A percentile compares a stretch with the other conserved stretches of the same genome.
Conservation (phyloP, 2,113 vertebrate genomes). For the Heteronetta atricapilla region DNA sequence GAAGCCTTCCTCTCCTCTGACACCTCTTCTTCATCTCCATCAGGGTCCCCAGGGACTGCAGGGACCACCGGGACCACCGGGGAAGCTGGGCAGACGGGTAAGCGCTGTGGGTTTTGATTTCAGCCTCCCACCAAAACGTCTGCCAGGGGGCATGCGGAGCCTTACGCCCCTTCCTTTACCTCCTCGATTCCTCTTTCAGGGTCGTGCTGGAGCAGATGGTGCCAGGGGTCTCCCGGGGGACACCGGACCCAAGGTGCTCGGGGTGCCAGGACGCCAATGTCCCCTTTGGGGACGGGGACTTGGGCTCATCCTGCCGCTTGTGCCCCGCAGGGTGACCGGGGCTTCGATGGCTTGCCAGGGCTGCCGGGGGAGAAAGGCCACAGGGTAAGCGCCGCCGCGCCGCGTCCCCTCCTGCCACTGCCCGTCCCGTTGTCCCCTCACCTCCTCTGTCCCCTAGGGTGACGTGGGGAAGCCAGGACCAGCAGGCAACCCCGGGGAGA, state of each 20-base stretch:
- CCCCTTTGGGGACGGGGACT: too few species aligned
- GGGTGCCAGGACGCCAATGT: neutral
- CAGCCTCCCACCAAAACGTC: neutral
- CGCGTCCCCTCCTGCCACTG: neutral
- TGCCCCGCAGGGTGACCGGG: slow-evolving; percentile 86
- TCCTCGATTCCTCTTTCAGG: slow-evolving; percentile 57
- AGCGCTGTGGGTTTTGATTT: neutral
- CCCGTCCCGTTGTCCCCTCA: neutral
- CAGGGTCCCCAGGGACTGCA: slow-evolving; percentile 85
- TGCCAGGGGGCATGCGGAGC: too few species aligned
- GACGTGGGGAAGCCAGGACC: slow-evolving; percentile 84
- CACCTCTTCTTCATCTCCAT: neutral
- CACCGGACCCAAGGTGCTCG: slow-evolving; percentile 80
- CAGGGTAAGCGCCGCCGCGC: slow-evolving; percentile 67
- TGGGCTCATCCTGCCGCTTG: neutral
- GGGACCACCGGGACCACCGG: slow-evolving; percentile 78
- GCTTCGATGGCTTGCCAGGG: slow-evolving; percentile 91
- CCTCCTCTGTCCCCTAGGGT: slow-evolving; percentile 74
- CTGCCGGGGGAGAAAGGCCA: slow-evolving; percentile 90
- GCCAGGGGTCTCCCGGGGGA: slow-evolving; percentile 89
- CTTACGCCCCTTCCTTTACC: neutral
- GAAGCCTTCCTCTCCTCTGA: neutral
- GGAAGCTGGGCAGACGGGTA: slow-evolving; percentile 87
- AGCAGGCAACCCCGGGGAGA: slow-evolving; percentile 80
- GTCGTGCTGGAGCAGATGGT: slow-evolving; percentile 84